These are phyloP conservation scores for Gymnorhina tibicen DNA, from an alignment of 2,113 vertebrate genomes.

Conservation along the genomic window DNA sequence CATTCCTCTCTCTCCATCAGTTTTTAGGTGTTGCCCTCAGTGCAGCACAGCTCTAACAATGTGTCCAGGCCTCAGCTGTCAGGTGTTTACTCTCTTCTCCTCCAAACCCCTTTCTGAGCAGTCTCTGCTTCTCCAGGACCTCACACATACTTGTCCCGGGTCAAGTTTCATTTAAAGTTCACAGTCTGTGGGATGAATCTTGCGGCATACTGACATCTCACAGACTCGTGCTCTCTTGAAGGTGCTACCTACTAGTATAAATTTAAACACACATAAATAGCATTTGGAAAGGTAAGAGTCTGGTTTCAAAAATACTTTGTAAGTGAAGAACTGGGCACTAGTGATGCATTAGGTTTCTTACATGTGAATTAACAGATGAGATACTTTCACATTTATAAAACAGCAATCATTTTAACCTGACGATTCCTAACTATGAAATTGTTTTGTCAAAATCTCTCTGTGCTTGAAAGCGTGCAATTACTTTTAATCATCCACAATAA, in stretches of 20 bases:
- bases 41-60: not conserved
- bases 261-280: not conserved
- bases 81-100: not conserved
- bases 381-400: not conserved
- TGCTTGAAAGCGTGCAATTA: not conserved
- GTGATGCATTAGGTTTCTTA: not conserved
- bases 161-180: not conserved
- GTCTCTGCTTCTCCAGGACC: not conserved
- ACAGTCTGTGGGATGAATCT: not conserved
- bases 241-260: not conserved
- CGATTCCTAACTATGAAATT: not conserved
- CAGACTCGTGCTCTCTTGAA: not conserved
- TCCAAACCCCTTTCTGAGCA: not conserved
- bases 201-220: not conserved
- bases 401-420: not conserved
- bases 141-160: not conserved
- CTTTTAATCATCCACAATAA: not conserved
- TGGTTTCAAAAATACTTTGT: not conserved
- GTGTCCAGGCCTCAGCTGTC: not conserved
- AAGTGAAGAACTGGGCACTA: not conserved
- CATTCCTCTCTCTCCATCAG: not conserved
- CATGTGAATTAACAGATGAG: not conserved
- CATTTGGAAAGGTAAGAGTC: not conserved
- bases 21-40: fast-evolving
- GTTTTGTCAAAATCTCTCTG: not conserved